These are phyloP conservation scores for Bambusicola thoracicus DNA, from an alignment of 2,113 vertebrate species.

Conservation along the genomic window DNA sequence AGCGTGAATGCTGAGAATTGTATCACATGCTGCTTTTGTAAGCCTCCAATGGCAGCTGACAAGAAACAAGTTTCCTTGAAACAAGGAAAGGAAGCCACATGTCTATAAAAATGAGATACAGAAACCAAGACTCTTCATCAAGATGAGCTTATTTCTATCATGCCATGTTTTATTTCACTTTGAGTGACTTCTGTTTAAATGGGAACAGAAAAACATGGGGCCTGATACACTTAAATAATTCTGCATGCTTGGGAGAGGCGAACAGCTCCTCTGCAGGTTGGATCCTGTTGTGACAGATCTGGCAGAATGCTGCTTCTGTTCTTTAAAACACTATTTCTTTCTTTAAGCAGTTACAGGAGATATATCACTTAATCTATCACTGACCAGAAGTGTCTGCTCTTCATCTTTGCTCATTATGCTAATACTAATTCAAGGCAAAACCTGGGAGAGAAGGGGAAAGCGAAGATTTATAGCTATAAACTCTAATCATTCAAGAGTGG, in stretches of 20 bases:
- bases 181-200: neutral
- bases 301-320: neutral
- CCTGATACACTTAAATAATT: neutral
- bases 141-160: neutral
- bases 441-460: accelerated
- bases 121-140: neutral
- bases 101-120: neutral
- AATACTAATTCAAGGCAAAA: neutral
- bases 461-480: neutral
- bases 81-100: neutral
- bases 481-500: neutral
- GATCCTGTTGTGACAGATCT: neutral
- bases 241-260: neutral
- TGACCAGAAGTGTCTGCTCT: neutral
- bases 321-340: neutral
- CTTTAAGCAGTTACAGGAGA: neutral
- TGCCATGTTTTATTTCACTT: neutral
- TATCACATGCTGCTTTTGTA: neutral
- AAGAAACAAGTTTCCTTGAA: neutral
- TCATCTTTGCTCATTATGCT: neutral
- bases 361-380: neutral
- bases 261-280: neutral
- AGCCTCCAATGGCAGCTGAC: neutral
- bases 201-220: neutral
- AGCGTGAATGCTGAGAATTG: neutral